These are phyloP conservation scores for Xenus cinereus DNA, from an alignment of 2,113 vertebrate genomes.

Conservation along the genomic window DNA sequence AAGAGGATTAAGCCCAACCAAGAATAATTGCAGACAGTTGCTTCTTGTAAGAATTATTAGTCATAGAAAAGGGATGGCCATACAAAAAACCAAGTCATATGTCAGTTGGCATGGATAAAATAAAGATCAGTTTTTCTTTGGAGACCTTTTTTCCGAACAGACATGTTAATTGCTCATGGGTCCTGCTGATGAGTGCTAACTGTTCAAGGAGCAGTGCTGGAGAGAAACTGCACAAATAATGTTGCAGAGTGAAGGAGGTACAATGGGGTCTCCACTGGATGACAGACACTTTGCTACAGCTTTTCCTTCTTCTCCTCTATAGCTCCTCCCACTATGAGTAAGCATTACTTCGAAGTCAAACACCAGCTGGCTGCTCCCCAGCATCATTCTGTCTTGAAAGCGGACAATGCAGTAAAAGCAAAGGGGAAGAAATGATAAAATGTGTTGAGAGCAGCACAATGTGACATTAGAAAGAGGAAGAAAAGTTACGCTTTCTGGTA, in stretches of 20 bases:
- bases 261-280: background rate
- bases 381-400: background rate
- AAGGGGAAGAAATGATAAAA: background rate
- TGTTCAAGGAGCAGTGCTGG: background rate
- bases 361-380: background rate
- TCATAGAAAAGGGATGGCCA: background rate
- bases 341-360: background rate
- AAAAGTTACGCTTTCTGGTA: background rate
- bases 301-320: background rate
- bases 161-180: background rate
- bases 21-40: background rate
- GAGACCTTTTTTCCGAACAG: background rate
- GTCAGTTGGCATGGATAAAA: background rate
- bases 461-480: background rate
- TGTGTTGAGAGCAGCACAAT: background rate
- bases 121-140: background rate
- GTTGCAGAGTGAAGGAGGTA: background rate
- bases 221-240: background rate
- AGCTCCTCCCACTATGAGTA: background rate
- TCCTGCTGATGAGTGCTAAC: background rate
- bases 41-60: background rate
- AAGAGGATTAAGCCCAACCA: background rate
- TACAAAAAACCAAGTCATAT: accelerated
- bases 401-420: background rate
- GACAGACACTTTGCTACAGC: background rate